Base-by-base conservation (phyloP, 2,888 invertebrate genomes). In the Chloroclystis v-ata region DNA sequence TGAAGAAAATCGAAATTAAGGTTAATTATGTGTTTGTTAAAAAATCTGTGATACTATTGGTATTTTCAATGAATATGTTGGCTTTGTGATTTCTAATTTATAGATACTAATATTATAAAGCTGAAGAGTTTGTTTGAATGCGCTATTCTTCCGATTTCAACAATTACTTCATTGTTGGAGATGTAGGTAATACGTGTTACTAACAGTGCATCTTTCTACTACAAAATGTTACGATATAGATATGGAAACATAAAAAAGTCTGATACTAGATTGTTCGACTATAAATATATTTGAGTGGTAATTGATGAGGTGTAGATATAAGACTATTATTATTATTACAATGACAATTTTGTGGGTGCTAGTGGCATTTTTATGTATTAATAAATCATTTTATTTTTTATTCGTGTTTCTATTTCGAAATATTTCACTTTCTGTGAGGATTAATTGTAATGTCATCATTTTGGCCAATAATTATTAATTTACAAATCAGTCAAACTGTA, bases 361-460 rank as follows among this genome's bases (percentile, higher is more conserved):
- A 44, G 49, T 49, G 37, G 11, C n/a, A 42, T 38, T 38, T 49
- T 12, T 49, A 49, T 41, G 49, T 39, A 42, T 38, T 32, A 47
- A 45, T 46, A 49, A 46, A 49, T 32, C 24, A 24, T 41, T 44
- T 45, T 49, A 38, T 25, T 45, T 49, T 38, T 42, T 6, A n/a
- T 24, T n/a, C n/a, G n/a, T n/a, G n/a, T n/a, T n/a, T n/a, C n/a
- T n/a, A n/a, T n/a, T n/a, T n/a, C n/a, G n/a, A n/a, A n/a, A n/a
- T n/a, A n/a, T n/a, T n/a, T n/a, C n/a, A 33, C n/a, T 28, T 29
- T 29, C 25, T 32, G 24, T 37, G 33, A n/a, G n/a, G n/a, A 32
- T 41, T 32, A 0, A 4, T 42, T 7, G 4, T 42, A 20, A 4
- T 20, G 20, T 20, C 2, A 20, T n/a, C n/a, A n/a, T n/a, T n/a